A percentile compares a stretch with the other conserved stretches of the same genome.
These are phyloP conservation scores for Aegithalos caudatus DNA, from an alignment of 2,113 vertebrate genomes.

Conservation along the genomic window DNA sequence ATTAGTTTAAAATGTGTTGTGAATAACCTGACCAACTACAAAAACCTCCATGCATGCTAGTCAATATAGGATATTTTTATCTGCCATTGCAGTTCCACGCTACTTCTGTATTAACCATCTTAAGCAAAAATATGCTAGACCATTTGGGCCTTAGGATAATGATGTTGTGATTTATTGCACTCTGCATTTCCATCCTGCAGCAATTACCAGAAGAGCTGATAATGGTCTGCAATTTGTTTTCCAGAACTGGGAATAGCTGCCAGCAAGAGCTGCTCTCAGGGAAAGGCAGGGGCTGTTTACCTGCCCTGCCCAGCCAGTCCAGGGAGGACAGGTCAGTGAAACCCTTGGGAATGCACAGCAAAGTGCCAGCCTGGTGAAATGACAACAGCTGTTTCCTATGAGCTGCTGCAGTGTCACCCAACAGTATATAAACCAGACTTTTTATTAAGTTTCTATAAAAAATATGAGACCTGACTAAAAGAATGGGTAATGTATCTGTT, in stretches of 20 bases:
- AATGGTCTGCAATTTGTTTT: constrained; percentile 60
- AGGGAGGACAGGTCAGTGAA: background rate
- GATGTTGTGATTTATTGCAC: constrained; percentile 53
- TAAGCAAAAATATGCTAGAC: constrained; percentile 15
- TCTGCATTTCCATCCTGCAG: constrained; percentile 18
- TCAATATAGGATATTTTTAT: background rate
- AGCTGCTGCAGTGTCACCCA: background rate
- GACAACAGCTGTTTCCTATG: background rate
- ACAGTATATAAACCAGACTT: background rate
- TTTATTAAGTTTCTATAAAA: background rate
- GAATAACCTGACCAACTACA: background rate
- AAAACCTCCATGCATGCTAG: background rate
- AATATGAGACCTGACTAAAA: background rate
- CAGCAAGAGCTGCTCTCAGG: background rate
- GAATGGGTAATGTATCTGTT: background rate
- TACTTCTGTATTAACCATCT: background rate
- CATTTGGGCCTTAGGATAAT: constrained; percentile 17
- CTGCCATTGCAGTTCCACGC: background rate
- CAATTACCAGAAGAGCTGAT: constrained; percentile 60
- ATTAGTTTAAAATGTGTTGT: background rate
- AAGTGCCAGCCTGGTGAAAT: background rate
- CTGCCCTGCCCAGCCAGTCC: background rate
- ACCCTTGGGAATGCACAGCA: background rate
- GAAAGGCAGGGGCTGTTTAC: background rate
- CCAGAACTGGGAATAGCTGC: constrained; percentile 12